Evolutionary conservation across 2,113 vertebrate genomes (phyloP).

Genomic region (Cichladusa arquata): DNA sequence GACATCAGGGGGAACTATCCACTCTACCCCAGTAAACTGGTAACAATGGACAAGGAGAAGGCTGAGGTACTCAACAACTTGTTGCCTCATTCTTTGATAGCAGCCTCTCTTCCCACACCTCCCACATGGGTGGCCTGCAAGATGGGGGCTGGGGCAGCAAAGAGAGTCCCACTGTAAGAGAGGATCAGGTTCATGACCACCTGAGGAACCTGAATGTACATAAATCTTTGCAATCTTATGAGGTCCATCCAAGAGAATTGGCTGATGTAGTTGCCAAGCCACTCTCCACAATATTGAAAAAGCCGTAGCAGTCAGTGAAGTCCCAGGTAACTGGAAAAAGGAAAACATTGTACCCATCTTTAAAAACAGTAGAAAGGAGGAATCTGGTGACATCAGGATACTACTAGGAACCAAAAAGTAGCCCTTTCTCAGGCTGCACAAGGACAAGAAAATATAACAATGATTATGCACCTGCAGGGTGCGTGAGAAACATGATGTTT

Average conservation of each 20-base stretch:
- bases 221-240: not conserved
- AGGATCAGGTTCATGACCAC: not conserved
- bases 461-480: too few species aligned
- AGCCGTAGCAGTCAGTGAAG: not conserved
- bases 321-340: not conserved
- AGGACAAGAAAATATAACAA: too few species aligned
- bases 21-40: not conserved
- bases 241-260: not conserved
- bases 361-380: not conserved
- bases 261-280: not conserved
- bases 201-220: not conserved
- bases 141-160: not conserved
- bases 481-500: too few species aligned
- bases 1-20: not conserved
- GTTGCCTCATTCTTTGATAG: not conserved
- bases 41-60: not conserved
- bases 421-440: too few species aligned
- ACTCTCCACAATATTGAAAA: not conserved
- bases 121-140: not conserved
- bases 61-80: not conserved
- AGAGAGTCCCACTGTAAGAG: not conserved
- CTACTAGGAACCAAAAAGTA: too few species aligned
- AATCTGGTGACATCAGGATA: too few species aligned
- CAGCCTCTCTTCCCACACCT: not conserved
- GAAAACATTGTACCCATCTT: not conserved